phyloP scores from a whole-genome alignment of 2,888 invertebrate species.

The Athrips mouffetella region DNA sequence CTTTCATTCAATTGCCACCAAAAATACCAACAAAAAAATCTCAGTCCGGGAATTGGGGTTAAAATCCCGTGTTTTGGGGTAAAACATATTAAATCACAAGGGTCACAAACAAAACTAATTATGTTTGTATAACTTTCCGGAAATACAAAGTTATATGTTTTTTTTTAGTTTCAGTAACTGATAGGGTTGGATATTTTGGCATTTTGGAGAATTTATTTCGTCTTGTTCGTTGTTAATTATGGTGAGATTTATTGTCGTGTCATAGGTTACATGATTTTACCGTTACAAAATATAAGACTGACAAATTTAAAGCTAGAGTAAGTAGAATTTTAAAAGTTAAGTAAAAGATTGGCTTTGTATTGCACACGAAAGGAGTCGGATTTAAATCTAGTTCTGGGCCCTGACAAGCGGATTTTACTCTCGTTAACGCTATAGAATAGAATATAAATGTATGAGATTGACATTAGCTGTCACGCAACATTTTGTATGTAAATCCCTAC shows the following conservation, averaged over 20 bases:
- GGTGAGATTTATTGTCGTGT: slow-evolving; percentile 42
- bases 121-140: slow-evolving; percentile 66
- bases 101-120: slow-evolving; percentile 69
- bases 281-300: no score
- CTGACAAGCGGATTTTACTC: no score
- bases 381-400: no score
- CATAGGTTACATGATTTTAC: slow-evolving; percentile 43
- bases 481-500: no score
- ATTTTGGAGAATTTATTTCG: slow-evolving; percentile 42
- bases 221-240: slow-evolving; percentile 33
- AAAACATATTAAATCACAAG: slow-evolving; percentile 43
- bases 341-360: no score
- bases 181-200: slow-evolving; percentile 50
- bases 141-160: slow-evolving; percentile 44
- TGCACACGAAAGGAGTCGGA: no score
- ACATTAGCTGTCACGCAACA: no score
- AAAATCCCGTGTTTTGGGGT: slow-evolving; percentile 73
- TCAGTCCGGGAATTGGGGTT: slow-evolving; percentile 59
- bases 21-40: slow-evolving; percentile 60
- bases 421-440: no score
- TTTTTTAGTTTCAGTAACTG: slow-evolving; percentile 37
- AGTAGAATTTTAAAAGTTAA: no score
- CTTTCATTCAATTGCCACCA: slow-evolving; percentile 60
- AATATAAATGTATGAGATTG: no score
- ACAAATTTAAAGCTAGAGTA: no score